Evolutionary conservation across 2,797 vertebrate genomes (phyloP), one percentile per base, ranked within the genome.

Genomic region (Scleropages formosus): DNA sequence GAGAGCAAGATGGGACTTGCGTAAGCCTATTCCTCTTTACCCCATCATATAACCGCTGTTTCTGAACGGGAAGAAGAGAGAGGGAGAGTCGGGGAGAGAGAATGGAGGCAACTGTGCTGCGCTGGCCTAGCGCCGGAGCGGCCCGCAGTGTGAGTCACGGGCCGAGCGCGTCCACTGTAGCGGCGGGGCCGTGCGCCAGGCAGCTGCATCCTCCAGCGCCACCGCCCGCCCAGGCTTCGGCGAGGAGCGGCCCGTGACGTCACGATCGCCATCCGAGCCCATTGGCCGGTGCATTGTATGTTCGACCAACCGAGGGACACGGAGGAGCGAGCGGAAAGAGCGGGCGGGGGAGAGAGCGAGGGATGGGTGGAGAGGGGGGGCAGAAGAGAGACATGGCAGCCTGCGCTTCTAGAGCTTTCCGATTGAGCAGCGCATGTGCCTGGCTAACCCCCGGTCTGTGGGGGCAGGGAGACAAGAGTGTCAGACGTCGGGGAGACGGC

Each of bases 231-330:
- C 78, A 64, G 6, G 78, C 49, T 79, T 67, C 84, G 26, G 78
- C 77, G 11, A 46, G 67, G 79, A 78, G 78, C 80, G 75, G 67
- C 81, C 79, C 74, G 75, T 93, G 93, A 94, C 91, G 91, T 91
- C 84, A 80, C 75, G 3, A 81, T 82, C 76, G 86, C 87, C 75
- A 88, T 81, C 79, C 85, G 80, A 51, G 85, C 90, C 80, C 87
- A 94, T 94, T 94, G 93, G 93, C 80, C 83, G 75, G 79, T 80
- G 81, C 85, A 92, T 91, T 89, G 89, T 91, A 94, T 93, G 93
- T 93, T 95, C 91, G 88, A 82, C 81, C 85, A 84, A 91, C 90
- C 90, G 87, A 85, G 91, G 90, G 89, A 89, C 80, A 82, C 26
- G 81, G 82, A 87, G 89, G 89, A 84, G 78, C 82, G 88, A 85